phyloP scores from a whole-genome alignment of 2,888 invertebrate species.

The Tridacna crocea region DNA sequence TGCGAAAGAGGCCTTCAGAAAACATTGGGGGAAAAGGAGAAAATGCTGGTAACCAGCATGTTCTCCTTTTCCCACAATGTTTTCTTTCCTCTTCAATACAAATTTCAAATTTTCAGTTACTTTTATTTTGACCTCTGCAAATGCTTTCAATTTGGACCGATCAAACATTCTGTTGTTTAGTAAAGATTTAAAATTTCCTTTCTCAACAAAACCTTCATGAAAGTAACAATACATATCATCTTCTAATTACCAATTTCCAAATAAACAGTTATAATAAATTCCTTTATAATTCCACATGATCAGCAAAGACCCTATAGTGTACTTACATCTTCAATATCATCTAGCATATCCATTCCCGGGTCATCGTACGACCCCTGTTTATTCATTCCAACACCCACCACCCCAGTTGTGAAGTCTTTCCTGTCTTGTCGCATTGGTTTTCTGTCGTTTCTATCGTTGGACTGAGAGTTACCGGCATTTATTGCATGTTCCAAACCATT shows the following conservation, averaged over 20 bases:
- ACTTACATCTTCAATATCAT: conserved; percentile 76
- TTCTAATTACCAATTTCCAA: too few species aligned
- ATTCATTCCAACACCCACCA: conserved; percentile 75
- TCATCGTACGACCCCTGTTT: conserved; percentile 72
- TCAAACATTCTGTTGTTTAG: too few species aligned
- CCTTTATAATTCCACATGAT: not conserved
- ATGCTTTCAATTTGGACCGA: too few species aligned
- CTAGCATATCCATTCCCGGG: conserved; percentile 63
- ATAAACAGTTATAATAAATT: not conserved
- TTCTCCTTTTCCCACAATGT: not conserved
- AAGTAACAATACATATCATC: too few species aligned
- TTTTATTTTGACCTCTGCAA: too few species aligned
- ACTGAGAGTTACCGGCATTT: conserved; percentile 68
- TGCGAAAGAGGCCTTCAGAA: too few species aligned
- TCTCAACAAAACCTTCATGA: too few species aligned
- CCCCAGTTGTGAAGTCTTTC: conserved; percentile 72
- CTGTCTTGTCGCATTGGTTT: conserved; percentile 65
- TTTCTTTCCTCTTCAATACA: too few species aligned
- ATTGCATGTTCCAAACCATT: conserved; percentile 69
- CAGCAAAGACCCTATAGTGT: not conserved
- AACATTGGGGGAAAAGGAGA: too few species aligned
- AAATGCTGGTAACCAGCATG: not conserved
- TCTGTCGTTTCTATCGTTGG: conserved; percentile 66
- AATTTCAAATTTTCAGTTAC: too few species aligned
- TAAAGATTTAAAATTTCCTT: too few species aligned